Evolutionary conservation across 2,888 invertebrate genomes (phyloP), one percentile per base, ranked within the genome.

Genomic region (Dione juno): DNA sequence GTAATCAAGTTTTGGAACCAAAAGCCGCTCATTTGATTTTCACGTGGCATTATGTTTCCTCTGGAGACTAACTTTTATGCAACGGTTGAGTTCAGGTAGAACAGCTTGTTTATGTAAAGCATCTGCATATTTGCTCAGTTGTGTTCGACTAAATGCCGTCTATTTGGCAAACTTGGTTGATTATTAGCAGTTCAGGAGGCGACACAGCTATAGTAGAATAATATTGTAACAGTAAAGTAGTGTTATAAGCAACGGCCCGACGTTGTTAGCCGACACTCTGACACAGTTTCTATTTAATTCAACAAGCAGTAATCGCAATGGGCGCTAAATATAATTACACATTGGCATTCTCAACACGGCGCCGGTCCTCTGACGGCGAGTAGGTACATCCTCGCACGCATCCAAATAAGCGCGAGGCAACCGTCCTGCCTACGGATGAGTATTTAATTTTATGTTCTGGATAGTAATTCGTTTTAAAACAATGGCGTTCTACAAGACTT

Each of bases 381-480:
- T 70, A n/a, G n/a, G n/a, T n/a, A 76, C 80, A 78, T 82, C 84
- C 86, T 82, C 80, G 77, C 81, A 80, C 84, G 90, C 90, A 92
- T 91, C 87, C 84, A 81, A 91, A 91, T 88, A 84, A 87, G 87
- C 82, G 76, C 74, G 79, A 77, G 80, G 79, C 82, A 81, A 84
- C 83, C 81, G 80, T 77, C 78, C 81, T 77, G 90, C 88, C 78
- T 91, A 91, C 90, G 82, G 89, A 91, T 88, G 87, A 87, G 82
- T 77, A 79, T 85, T 86, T 88, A 87, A 85, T 88, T 80, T 80
- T 80, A 82, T 81, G 81, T 81, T 80, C 80, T 79, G 79, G 77
- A 79, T 83, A 78, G 81, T 84, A 83, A 90, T 83, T 81, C 81
- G 80, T 78, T 78, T 76, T 76, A 80, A 79, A 84, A 83, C 83